These are phyloP conservation scores for Epiblema foenella DNA, from an alignment of 2,888 invertebrate species.

Conservation along the genomic window DNA sequence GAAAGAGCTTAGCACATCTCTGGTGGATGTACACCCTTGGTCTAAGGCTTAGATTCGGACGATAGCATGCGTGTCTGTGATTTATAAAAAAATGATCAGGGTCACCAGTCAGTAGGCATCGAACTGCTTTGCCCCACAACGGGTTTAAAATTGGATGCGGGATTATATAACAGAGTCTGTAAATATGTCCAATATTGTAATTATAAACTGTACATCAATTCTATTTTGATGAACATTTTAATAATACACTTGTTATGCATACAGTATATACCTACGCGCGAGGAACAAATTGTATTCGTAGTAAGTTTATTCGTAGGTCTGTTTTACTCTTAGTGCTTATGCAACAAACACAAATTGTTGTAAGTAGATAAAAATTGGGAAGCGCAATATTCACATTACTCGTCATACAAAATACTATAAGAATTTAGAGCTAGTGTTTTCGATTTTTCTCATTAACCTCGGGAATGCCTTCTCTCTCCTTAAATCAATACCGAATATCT, in stretches of 20 bases:
- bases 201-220: not conserved
- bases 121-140: slow-evolving; percentile 9
- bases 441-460: too few species aligned
- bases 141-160: not conserved
- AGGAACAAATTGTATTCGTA: not conserved
- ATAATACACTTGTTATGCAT: too few species aligned
- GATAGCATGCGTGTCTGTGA: slow-evolving; percentile 19
- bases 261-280: too few species aligned
- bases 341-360: too few species aligned
- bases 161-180: not conserved
- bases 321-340: not conserved
- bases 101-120: not conserved
- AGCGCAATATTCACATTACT: too few species aligned
- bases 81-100: not conserved
- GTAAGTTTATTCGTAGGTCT: not conserved
- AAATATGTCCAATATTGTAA: not conserved
- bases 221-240: too few species aligned
- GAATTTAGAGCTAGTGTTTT: too few species aligned
- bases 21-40: too few species aligned
- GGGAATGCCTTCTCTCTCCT: not conserved
- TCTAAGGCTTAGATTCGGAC: slow-evolving; percentile 2
- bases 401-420: too few species aligned
- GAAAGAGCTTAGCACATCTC: too few species aligned
- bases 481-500: slow-evolving; percentile 17
- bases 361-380: too few species aligned